Evolutionary conservation across 2,888 invertebrate genomes (phyloP).

Genomic region (Drosophila anomelani): DNA sequence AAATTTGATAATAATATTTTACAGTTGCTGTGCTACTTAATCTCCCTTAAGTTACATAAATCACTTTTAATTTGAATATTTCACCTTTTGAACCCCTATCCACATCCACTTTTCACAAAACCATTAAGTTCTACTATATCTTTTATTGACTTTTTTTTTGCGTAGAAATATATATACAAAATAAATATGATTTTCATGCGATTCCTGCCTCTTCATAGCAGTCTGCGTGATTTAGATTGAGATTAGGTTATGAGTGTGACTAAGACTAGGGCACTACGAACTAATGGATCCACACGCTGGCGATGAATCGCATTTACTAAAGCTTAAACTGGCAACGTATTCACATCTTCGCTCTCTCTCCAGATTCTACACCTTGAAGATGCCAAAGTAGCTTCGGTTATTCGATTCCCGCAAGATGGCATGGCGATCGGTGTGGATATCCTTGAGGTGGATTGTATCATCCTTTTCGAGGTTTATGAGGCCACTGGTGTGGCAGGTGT

Average conservation of each 20-base stretch:
- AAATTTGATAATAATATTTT: not conserved
- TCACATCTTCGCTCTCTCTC: not conserved
- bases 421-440: conserved; percentile 86
- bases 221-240: conserved; percentile 23
- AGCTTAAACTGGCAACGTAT: conserved; percentile 41
- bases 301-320: conserved; percentile 45
- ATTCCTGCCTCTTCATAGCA: conserved; percentile 1
- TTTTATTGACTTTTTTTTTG: conserved; percentile 29
- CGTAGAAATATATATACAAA: conserved; percentile 37
- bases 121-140: conserved; percentile 13
- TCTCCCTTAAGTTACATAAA: not conserved
- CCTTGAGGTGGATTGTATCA: conserved; percentile 89
- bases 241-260: conserved; percentile 42
- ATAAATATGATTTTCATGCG: conserved; percentile 39
- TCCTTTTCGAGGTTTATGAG: conserved; percentile 87
- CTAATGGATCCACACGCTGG: conserved; percentile 42
- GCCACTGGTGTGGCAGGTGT: conserved; percentile 91
- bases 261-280: conserved; percentile 36
- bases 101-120: not conserved
- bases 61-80: not conserved
- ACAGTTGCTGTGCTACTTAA: not conserved
- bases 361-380: conserved; percentile 86
- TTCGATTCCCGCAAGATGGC: conserved; percentile 86
- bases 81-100: not conserved
- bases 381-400: conserved; percentile 93